Base-by-base conservation (phyloP, 1,140 invertebrate species). In the Panagrolaimus sp. region DNA sequence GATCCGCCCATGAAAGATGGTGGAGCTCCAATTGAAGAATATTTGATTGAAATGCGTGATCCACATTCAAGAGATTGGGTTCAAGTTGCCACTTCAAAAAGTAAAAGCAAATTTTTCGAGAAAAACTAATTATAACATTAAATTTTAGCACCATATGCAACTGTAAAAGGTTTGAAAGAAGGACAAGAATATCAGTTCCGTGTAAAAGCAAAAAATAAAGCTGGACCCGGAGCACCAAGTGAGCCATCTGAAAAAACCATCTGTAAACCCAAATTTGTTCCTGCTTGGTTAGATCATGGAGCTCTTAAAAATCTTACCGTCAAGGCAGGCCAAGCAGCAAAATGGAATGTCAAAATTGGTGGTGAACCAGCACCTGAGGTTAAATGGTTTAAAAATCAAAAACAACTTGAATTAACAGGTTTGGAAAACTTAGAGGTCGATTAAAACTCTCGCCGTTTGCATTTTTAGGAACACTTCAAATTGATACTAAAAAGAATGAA, bases 181-280 rank as follows among this genome's bases (percentile, higher is more conserved):
- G 92, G 92, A 9, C 91, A 94, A 82, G 92, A 96, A 81, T 98
- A 98, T 83, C 92, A 98, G 84, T 98, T 98, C 87, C 87, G 96
- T 48, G 89, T 99, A 14, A 89, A 94, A 23, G 96, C 96, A 14
- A 89, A 94, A 0, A 98, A 97, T 85, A 96, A 93, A 85, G 94
- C 93, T 27, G 94, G 94, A 20, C 91, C 90, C 16, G 89, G 91
- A 70, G 91, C 93, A 76, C 92, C 92, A 2, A 94, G 91, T 77
- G 91, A 96, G 79, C 87, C 90, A 8, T 95, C 92, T 57, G 91
- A 91, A 81, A 89, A 91, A n/a, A 91, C 97, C 68, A 87, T 93
- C 65, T 92, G 93, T 68, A 97, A 97, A 85, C 93, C 95, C 9
- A 87, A 92, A 85, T 90, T 68, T 70, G 92, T 96, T 4, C 94